Base-by-base conservation (phyloP, 1,140 invertebrate genomes). In the Latrodectus geometricus region DNA sequence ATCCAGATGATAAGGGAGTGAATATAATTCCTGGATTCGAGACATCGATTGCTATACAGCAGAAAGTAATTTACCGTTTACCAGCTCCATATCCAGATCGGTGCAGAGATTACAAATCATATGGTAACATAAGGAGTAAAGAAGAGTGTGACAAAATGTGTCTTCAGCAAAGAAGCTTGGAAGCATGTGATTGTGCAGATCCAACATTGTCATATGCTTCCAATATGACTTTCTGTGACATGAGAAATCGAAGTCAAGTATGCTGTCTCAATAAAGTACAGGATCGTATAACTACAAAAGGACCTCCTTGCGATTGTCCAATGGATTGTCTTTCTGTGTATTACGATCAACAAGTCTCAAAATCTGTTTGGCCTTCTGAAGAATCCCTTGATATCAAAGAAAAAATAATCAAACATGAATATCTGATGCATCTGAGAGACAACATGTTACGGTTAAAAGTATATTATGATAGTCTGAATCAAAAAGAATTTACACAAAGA, bases 1-100 rank as follows among this genome's bases (percentile, higher is more conserved):
- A 92, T 69, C 91, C 91, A 0, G 91, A 91, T 80, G 91, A 91
- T 54, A 89, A 91, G 21, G 92, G 91, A 0, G 88, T 92, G 35
- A 90, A 90, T 49, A 88, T 92, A 5, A 82, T 90, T 7, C 91
- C 91, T 0, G 91, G 90, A 9, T 86, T 83, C 35, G 88, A 89
- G 50, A 90, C 90, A 15, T 90, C 90, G 9, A 88, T 92, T n/a
- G 89, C 89, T 0, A 75, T 92, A 5, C 86, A 52, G 35, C 76
- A 80, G 70, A 76, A 79, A 84, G 11, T 20, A 70, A 65, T 48
- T 5, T 52, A 52, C 12, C 65, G 82, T 21, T 17, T 85, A 8
- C 73, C 82, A 9, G 17, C 20, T 8, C 82, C 82, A 8, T 85
- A 76, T 35, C 65, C 68, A 35, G 82, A 85, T 15, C n/a, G 68